Evolutionary conservation across 1,140 invertebrate species (phyloP).

Genomic region (Pristionchus pacificus): DNA sequence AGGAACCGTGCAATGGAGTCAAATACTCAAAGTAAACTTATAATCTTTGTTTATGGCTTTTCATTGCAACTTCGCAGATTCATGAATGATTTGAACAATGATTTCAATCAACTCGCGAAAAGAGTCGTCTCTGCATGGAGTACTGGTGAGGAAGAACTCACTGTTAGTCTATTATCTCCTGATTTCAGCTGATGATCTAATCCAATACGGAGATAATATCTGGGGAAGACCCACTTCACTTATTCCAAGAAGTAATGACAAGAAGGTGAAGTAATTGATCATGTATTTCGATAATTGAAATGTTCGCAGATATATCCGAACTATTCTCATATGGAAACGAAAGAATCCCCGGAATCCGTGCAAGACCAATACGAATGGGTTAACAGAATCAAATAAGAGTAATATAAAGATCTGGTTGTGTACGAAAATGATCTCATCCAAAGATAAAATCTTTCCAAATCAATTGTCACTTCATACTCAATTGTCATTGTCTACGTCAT

Average conservation of each 20-base stretch:
- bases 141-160: constrained; percentile 10
- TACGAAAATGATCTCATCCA: too few relatives aligned
- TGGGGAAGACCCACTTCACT: constrained; percentile 35
- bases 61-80: too few relatives aligned
- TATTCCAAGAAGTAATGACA: too few relatives aligned
- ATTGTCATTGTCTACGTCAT: too few relatives aligned
- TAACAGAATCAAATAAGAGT: too few relatives aligned
- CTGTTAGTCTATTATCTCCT: not conserved
- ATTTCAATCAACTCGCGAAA: constrained; percentile 15
- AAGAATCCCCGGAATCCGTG: constrained; percentile 37
- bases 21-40: too few relatives aligned
- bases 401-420: too few relatives aligned
- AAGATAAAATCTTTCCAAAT: too few relatives aligned
- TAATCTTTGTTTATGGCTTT: too few relatives aligned
- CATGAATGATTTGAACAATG: constrained; percentile 18
- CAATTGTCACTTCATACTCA: too few relatives aligned
- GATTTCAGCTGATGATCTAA: constrained; percentile 36
- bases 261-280: too few relatives aligned
- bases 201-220: constrained; percentile 33
- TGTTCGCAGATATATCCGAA: constrained; percentile 25
- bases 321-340: constrained; percentile 40
- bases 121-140: constrained; percentile 34
- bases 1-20: constrained; percentile 27
- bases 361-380: constrained; percentile 37
- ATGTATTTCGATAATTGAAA: too few relatives aligned